phyloP scores from a whole-genome alignment of 2,888 invertebrate species.

The Diadegma fenestrale region DNA sequence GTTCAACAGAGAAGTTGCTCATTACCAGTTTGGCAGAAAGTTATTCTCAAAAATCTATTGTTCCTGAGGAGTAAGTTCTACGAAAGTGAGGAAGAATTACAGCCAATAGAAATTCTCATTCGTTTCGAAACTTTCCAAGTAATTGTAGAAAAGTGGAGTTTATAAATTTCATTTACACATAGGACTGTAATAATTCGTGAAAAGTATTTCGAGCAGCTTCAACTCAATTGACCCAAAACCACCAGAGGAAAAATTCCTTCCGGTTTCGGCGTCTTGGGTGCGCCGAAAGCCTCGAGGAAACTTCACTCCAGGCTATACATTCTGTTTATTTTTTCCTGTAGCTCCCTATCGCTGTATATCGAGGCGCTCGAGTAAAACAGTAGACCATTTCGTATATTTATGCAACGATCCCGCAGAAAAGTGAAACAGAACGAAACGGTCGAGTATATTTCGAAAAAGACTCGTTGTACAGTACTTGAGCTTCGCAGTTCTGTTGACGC shows the following conservation, averaged over 20 bases:
- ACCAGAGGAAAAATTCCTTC: conserved; percentile 4
- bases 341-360: not conserved
- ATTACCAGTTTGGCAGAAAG: not conserved
- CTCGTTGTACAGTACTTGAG: conserved; percentile 18
- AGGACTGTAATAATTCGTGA: conserved; percentile 10
- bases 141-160: not conserved
- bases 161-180: conserved; percentile 5
- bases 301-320: not conserved
- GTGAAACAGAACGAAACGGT: conserved; percentile 33
- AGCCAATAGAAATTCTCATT: conserved; percentile 1
- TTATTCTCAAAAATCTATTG: not conserved
- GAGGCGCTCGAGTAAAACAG: not conserved
- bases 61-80: not conserved
- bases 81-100: conserved; percentile 2
- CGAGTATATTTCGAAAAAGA: conserved; percentile 30
- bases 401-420: conserved; percentile 25
- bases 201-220: conserved; percentile 20
- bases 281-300: conserved; percentile 11
- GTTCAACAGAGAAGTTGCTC: not conserved
- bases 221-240: conserved; percentile 51
- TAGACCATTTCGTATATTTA: conserved; percentile 19
- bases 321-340: not conserved
- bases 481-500: conserved; percentile 55
- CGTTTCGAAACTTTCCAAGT: not conserved
- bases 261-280: conserved; percentile 5